These are phyloP conservation scores for Rhopalosiphum maidis DNA, from an alignment of 1,140 invertebrate genomes.

Conservation along the genomic window DNA sequence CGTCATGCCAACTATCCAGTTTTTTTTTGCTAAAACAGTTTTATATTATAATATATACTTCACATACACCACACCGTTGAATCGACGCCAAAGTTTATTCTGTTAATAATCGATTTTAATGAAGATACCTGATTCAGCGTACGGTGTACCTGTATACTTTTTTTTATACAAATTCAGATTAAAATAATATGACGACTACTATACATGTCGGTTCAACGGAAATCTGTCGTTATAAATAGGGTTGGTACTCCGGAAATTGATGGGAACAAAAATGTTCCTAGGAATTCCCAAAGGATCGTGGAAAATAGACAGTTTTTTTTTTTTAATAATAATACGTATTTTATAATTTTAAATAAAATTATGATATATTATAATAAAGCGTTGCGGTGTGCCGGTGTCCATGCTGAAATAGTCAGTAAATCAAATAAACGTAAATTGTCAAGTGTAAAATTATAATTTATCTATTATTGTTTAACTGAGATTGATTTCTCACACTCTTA, in stretches of 20 bases:
- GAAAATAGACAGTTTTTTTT: neutral
- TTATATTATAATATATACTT: neutral
- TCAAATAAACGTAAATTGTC: too few relatives aligned
- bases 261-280: neutral
- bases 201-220: neutral
- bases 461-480: too few relatives aligned
- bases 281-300: neutral
- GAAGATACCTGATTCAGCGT: neutral
- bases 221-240: neutral
- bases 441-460: too few relatives aligned
- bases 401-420: too few relatives aligned
- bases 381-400: too few relatives aligned
- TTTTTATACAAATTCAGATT: neutral
- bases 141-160: neutral
- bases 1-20: neutral
- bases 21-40: neutral
- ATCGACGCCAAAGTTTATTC: constrained; percentile 3
- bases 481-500: neutral
- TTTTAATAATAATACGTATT: neutral
- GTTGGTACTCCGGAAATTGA: neutral
- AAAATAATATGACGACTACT: neutral
- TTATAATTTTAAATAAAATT: neutral
- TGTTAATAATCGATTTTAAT: neutral
- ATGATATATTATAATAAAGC: too few relatives aligned
- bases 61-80: neutral